Base-by-base conservation (phyloP, 2,113 vertebrate genomes). In the Nansenia antarctica region DNA sequence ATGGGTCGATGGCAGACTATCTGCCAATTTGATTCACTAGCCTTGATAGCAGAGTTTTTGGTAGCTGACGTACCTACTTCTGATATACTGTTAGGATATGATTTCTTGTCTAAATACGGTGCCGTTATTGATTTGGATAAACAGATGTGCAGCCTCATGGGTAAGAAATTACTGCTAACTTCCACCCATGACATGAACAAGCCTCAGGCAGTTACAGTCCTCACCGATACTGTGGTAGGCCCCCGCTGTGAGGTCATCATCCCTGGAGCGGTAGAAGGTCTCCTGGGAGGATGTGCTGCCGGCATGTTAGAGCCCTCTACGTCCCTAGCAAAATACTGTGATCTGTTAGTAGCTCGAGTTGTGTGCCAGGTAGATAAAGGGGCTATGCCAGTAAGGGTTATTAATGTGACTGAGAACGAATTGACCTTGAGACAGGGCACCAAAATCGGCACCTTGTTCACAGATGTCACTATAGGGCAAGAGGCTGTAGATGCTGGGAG, bases 231-330 rank as follows among this genome's bases (percentile, higher is more conserved):
- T 6, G 35, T 37, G 35, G 11, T 4, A 37, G 5, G 11, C n/a
- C n/a, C n/a, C n/a, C n/a, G n/a, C n/a, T n/a, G n/a, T n/a, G n/a
- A n/a, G n/a, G n/a, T n/a, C n/a, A 37, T 37, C 35, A 37, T 37
- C 11, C 5, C 11, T 4, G 35, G 35, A 4, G 11, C 4, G 35
- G 35, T 37, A 6, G 35, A 37, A 6, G 11, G 11, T 6, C 11
- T 11, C 35, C 1, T 7, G 20, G 29, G 39, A 5, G 37, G 47
- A 3, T 1, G 20, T 49, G 7, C 31, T 11, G 67, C 45, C 14
- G 67, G 29, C 11, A 61, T 62, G 37, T 22, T 69, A 18, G 57
- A 69, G 11, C 67, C 57, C 3, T 69, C 67, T 32, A 31, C n/a
- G n/a, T n/a, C n/a, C n/a, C n/a, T n/a, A n/a, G n/a, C n/a, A n/a